Conservation (phyloP, 1,140 invertebrate species). For the Drosophila equinoxialis region DNA sequence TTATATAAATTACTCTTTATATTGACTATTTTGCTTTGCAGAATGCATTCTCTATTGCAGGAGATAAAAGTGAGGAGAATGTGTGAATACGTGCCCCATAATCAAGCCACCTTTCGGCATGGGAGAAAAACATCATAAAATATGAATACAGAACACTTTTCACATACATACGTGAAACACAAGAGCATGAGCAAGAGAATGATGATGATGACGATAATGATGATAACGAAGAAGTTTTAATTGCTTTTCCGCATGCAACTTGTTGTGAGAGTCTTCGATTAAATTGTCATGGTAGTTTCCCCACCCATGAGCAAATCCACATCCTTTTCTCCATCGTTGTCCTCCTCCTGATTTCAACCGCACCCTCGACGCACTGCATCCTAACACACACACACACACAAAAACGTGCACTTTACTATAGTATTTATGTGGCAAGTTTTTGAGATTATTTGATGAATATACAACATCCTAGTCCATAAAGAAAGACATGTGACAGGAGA, state of each 20-base stretch:
- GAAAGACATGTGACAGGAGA: slow-evolving; percentile 40
- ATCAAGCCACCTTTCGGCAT: slow-evolving; percentile 53
- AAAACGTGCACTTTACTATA: slow-evolving; percentile 17
- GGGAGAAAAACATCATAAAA: slow-evolving; percentile 67
- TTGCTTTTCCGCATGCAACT: slow-evolving; percentile 77
- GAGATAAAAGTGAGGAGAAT: slow-evolving; percentile 31
- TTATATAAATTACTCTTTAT: too few relatives aligned
- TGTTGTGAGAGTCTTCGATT: slow-evolving; percentile 33
- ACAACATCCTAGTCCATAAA: slow-evolving; percentile 30
- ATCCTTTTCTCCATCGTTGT: neutral
- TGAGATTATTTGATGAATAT: slow-evolving; percentile 62
- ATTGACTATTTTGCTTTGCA: slow-evolving; percentile 28
- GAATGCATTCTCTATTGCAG: slow-evolving; percentile 20
- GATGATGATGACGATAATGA: neutral
- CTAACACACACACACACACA: slow-evolving; percentile 21
- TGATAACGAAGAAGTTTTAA: slow-evolving; percentile 60
- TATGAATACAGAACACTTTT: slow-evolving; percentile 73
- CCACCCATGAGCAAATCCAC: neutral
- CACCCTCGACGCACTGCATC: slow-evolving; percentile 19
- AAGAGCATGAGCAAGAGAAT: slow-evolving; percentile 2
- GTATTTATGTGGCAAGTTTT: slow-evolving; percentile 26
- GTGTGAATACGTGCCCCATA: slow-evolving; percentile 36
- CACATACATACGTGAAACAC: slow-evolving; percentile 39
- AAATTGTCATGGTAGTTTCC: slow-evolving; percentile 33
- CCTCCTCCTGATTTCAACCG: neutral